These are phyloP conservation scores for Clarias gariepinus DNA, from an alignment of 2,113 vertebrate genomes.

Conservation along the genomic window DNA sequence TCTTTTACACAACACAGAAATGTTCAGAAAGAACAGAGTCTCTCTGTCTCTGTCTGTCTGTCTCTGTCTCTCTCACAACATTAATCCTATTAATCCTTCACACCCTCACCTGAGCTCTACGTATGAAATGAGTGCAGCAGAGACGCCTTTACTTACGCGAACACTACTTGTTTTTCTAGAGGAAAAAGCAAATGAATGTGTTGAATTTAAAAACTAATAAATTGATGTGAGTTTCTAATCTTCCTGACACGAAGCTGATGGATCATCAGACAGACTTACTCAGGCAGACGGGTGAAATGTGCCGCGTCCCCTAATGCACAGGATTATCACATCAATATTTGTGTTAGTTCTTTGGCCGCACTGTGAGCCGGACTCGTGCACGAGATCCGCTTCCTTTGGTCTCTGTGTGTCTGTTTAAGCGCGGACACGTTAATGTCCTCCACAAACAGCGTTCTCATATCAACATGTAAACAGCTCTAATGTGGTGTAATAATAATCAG, in stretches of 20 bases:
- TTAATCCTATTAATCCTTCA: conserved; percentile 57
- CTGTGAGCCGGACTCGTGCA: conserved; percentile 39
- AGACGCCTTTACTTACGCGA: conserved; percentile 59
- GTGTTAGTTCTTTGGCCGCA: conserved; percentile 44
- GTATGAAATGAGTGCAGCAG: conserved; percentile 10
- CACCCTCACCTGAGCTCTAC: conserved; percentile 42
- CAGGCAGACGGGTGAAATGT: conserved; percentile 17
- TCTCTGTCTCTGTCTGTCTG: too few relatives aligned
- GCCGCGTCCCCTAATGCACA: conserved; percentile 38
- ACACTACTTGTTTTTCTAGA: conserved; percentile 36
- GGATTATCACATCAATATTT: conserved; percentile 50
- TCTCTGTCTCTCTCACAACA: conserved; percentile 25
- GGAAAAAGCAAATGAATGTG: too few relatives aligned
- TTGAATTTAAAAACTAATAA: background rate
- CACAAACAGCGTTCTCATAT: conserved; percentile 46
- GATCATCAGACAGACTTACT: conserved; percentile 28
- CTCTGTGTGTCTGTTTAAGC: conserved; percentile 21
- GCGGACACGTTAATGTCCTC: conserved; percentile 42
- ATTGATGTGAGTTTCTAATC: conserved; percentile 40
- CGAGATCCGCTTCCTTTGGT: conserved; percentile 21
- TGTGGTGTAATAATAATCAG: background rate
- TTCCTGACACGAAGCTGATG: conserved; percentile 20
- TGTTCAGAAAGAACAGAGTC: background rate
- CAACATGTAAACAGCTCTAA: background rate
- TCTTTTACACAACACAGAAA: background rate